phyloP scores from a whole-genome alignment of 2,113 vertebrate species.

The Pseudorasbora parva region DNA sequence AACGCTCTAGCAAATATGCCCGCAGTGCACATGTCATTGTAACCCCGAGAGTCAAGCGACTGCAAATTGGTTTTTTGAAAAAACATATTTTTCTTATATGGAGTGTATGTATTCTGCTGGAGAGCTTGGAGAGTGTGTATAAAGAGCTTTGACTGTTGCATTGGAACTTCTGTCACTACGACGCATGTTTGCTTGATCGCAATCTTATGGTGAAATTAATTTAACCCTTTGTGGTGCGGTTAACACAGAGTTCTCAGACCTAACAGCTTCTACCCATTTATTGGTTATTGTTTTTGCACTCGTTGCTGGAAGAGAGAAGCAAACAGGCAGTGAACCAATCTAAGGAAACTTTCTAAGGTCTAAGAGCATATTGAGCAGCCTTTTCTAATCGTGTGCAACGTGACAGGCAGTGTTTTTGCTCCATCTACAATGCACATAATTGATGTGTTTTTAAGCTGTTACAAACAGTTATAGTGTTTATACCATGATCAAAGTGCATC shows the following conservation, averaged over 20 bases:
- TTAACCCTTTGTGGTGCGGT: slow-evolving; percentile 25
- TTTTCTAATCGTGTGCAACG: not conserved
- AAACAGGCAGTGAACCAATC: slow-evolving; percentile 1
- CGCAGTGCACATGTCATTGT: slow-evolving; percentile 32
- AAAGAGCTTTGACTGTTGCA: slow-evolving; percentile 24
- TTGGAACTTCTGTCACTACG: slow-evolving; percentile 9
- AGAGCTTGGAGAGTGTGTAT: not conserved
- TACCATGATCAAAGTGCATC: slow-evolving; percentile 57
- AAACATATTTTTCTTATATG: slow-evolving; percentile 42
- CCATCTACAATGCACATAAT: slow-evolving; percentile 40
- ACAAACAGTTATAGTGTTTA: slow-evolving; percentile 8
- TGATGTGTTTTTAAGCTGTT: not conserved
- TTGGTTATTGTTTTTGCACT: slow-evolving; percentile 8
- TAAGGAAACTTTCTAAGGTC: not conserved
- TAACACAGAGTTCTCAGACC: slow-evolving; percentile 1
- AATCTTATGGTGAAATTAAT: slow-evolving; percentile 11
- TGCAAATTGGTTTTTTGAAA: slow-evolving; percentile 47
- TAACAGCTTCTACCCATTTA: not conserved
- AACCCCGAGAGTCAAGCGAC: slow-evolving; percentile 39
- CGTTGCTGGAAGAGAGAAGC: not conserved
- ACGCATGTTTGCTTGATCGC: slow-evolving; percentile 31
- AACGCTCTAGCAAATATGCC: slow-evolving; percentile 45
- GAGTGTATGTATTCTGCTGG: slow-evolving; percentile 22
- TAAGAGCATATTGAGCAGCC: slow-evolving; percentile 30
- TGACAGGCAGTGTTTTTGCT: slow-evolving; percentile 39